Conservation (phyloP, 1,140 invertebrate species). For the Rhagoletis pomonella region DNA sequence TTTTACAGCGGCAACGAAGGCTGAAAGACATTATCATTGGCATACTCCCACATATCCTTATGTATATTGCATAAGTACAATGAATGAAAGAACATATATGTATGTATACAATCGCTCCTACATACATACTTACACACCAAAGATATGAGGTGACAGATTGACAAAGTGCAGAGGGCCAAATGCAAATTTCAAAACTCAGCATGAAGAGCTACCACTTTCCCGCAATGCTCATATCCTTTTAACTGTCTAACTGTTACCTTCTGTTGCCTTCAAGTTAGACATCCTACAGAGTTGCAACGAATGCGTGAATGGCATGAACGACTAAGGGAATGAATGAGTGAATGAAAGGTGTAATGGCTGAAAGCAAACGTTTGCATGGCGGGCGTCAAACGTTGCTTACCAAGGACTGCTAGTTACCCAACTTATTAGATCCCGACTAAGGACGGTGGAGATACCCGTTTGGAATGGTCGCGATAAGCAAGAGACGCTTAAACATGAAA, state of each 20-base stretch:
- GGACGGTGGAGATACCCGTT: neutral
- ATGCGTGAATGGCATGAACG: neutral
- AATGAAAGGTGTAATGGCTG: neutral
- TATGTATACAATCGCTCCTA: neutral
- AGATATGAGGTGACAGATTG: neutral
- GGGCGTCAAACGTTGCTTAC: neutral
- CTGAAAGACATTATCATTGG: too few species aligned
- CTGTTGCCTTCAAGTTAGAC: neutral
- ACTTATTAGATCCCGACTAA: neutral
- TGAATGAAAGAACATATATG: neutral
- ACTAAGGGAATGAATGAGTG: neutral
- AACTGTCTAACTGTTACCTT: neutral
- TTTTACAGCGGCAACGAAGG: too few species aligned
- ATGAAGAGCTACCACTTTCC: neutral
- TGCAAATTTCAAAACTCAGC: neutral
- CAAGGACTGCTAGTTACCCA: neutral
- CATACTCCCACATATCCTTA: too few species aligned
- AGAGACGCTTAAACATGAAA: neutral
- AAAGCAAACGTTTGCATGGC: slow-evolving; percentile 15
- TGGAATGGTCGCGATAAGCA: neutral
- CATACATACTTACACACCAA: neutral
- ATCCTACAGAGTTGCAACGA: neutral
- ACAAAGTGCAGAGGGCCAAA: slow-evolving; percentile 5
- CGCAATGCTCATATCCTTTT: neutral
- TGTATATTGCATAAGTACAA: neutral